Evolutionary conservation across 1,140 invertebrate genomes (phyloP), one percentile per base, ranked within the genome.

Genomic region (Hestina assimilis): DNA sequence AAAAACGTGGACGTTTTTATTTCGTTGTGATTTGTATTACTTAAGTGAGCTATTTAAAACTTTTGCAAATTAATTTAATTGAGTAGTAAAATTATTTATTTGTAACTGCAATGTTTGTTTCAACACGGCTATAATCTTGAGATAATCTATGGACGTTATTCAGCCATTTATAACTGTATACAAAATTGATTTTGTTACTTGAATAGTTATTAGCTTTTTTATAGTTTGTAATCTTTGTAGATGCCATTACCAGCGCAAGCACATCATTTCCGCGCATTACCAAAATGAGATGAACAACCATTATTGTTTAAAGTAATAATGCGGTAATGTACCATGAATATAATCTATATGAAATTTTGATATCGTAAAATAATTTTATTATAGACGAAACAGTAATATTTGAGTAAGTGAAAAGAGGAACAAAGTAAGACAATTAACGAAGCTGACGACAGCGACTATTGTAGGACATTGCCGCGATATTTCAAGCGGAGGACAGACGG

Each of bases 101-200:
- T 14, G 5, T 15, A 6, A 15, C 5, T 7, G 11, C 19, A 38
- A 38, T 9, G 9, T 19, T 19, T 38, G 2, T 38, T 15, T 9
- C n/a, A 28, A 28, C 8, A 28, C 8, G 8, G 8, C 8, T 19
- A 9, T 38, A 38, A 19, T 35, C 11, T n/a, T 23, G 21, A 9
- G 23, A 47, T 20, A 23, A 43, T 17, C 42, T 47, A 45, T 40
- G 26, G 41, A 61, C 31, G 7, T 21, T 38, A 23, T 20, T 17
- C 33, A 23, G 65, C 48, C 64, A 69, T 72, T 70, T 59, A 59
- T 83, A 87, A 83, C 83, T 75, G 79, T 85, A 84, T 45, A 55
- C 47, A 53, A 75, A 78, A 87, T 84, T 83, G 82, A 85, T 84
- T 87, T 84, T 71, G 58, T 81, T 75, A 72, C 63, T 66, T 81